Evolutionary conservation across 2,888 invertebrate genomes (phyloP).

Genomic region (Chrysina gloriosa): DNA sequence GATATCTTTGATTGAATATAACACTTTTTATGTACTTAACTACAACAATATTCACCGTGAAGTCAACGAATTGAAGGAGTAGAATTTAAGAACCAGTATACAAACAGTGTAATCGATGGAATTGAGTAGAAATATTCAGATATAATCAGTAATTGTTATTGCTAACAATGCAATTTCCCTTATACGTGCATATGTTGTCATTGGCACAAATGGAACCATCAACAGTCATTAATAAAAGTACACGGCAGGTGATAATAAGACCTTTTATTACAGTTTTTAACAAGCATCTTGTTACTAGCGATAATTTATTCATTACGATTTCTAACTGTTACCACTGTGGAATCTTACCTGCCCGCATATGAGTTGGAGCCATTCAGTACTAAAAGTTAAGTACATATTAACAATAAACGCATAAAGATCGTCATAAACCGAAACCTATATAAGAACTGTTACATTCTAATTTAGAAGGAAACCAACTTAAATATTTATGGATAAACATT

Average conservation of each 20-base stretch:
- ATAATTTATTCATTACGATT: background rate
- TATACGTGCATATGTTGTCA: background rate
- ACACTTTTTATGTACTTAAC: too few relatives aligned
- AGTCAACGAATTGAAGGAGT: too few relatives aligned
- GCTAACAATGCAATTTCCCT: too few relatives aligned
- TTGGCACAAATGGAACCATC: background rate
- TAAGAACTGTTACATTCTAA: background rate
- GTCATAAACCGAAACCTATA: background rate
- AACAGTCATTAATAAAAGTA: conserved; percentile 10
- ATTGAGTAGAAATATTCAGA: too few relatives aligned
- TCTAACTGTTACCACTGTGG: background rate
- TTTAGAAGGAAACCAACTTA: background rate
- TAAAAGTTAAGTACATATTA: conserved; percentile 1
- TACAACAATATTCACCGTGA: too few relatives aligned
- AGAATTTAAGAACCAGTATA: too few relatives aligned
- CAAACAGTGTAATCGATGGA: too few relatives aligned
- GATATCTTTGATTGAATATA: too few relatives aligned
- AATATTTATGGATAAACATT: too few relatives aligned
- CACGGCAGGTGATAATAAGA: conserved; percentile 22
- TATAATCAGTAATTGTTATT: too few relatives aligned
- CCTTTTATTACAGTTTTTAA: conserved; percentile 24
- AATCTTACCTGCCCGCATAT: background rate
- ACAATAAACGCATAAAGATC: conserved; percentile 2
- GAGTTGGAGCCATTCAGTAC: background rate
- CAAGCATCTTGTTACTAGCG: conserved; percentile 7